Conservation (phyloP, 30 jellyfish, hydroid and myxozoan genomes). For the Hydractinia echinata region DNA sequence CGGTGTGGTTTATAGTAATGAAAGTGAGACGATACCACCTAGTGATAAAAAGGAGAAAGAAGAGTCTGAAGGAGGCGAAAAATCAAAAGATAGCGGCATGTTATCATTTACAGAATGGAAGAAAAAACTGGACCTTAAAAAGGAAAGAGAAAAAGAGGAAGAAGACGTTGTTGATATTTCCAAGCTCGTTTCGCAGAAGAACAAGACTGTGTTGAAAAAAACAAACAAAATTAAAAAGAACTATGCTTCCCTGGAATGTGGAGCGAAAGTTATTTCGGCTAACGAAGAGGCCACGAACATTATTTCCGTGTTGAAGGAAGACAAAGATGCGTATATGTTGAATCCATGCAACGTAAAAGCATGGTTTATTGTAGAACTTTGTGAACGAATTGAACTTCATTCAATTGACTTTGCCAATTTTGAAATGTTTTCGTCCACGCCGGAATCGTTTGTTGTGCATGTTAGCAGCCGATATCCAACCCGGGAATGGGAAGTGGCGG, state of each 20-base stretch:
- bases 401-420: constrained; percentile 84
- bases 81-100: constrained; percentile 17
- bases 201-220: constrained; percentile 26
- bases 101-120: constrained; percentile 80
- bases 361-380: constrained; percentile 93
- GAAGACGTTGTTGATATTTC: constrained; percentile 12
- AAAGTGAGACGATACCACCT: neutral
- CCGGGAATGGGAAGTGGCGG: constrained; percentile 89
- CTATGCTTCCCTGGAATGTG: constrained; percentile 95
- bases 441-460: constrained; percentile 60
- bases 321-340: constrained; percentile 90
- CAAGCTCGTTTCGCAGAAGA: constrained; percentile 10
- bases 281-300: constrained; percentile 65
- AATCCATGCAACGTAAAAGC: constrained; percentile 84
- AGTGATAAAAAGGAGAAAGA: neutral
- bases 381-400: constrained; percentile 85
- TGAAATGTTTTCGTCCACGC: constrained; percentile 95
- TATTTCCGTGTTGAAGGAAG: constrained; percentile 78
- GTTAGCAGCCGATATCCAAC: constrained; percentile 85
- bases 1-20: neutral
- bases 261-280: constrained; percentile 91
- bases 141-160: constrained; percentile 34
- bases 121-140: constrained; percentile 60
- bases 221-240: constrained; percentile 48
- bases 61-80: neutral